A percentile compares a stretch with the other conserved stretches of the same genome.
phyloP scores from a whole-genome alignment of 2,797 vertebrate genomes.

The Platalea minor region DNA sequence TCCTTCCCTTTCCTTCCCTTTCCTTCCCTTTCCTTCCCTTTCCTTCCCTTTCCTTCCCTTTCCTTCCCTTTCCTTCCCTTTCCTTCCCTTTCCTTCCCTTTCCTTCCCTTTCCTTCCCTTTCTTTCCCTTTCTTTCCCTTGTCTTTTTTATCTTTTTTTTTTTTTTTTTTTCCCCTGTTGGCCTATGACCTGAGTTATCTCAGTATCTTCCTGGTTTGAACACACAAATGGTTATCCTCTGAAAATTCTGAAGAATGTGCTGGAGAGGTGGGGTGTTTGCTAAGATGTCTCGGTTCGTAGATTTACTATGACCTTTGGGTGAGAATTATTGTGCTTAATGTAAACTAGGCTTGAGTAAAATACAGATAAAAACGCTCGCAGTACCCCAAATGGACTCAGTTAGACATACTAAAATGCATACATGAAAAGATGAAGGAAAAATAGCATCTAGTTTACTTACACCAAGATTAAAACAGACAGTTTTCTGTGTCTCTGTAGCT shows the following conservation, averaged over 20 bases:
- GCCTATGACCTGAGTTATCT: background rate
- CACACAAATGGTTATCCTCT: background rate
- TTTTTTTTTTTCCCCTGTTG: background rate
- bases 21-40: too few relatives aligned
- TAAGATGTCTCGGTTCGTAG: background rate
- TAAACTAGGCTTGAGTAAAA: background rate
- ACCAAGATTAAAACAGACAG: background rate
- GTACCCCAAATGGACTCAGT: background rate
- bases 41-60: too few relatives aligned
- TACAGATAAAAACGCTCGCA: background rate
- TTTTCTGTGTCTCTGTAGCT: background rate
- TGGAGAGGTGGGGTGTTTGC: background rate
- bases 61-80: too few relatives aligned
- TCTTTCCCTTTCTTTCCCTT: too few relatives aligned
- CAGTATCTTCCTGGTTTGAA: background rate
- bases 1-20: too few relatives aligned
- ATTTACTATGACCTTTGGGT: background rate
- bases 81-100: too few relatives aligned
- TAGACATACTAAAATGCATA: background rate
- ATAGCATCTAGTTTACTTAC: background rate
- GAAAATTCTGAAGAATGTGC: slow-evolving; percentile 6
- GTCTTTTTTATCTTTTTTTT: too few relatives aligned
- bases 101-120: too few relatives aligned
- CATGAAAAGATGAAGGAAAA: background rate
- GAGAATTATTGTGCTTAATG: background rate